These are phyloP conservation scores for Tenthredo amoena DNA, from an alignment of 2,888 invertebrate genomes.

Conservation along the genomic window DNA sequence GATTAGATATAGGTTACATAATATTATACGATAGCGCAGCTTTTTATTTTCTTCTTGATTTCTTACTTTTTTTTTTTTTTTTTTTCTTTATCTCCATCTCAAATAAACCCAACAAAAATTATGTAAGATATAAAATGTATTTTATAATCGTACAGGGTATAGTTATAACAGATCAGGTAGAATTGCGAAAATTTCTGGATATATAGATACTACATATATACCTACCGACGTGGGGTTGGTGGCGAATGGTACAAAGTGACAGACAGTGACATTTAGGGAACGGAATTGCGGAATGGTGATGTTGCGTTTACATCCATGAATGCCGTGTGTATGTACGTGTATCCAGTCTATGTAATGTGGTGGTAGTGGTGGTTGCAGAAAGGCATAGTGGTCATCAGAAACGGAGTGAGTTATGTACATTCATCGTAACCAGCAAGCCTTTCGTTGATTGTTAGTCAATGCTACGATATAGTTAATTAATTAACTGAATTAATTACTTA, in stretches of 20 bases:
- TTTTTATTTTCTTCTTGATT: neutral
- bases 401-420: neutral
- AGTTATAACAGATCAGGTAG: neutral
- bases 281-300: slow-evolving; percentile 49
- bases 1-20: neutral
- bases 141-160: no score
- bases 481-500: neutral
- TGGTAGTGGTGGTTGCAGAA: slow-evolving; percentile 56
- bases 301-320: neutral
- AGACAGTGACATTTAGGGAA: slow-evolving; percentile 3
- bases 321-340: slow-evolving; percentile 38
- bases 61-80: neutral
- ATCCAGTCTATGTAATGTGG: neutral
- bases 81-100: neutral
- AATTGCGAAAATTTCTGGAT: slow-evolving; percentile 5
- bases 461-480: slow-evolving; percentile 10
- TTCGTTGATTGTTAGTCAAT: neutral
- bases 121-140: neutral
- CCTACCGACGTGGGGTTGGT: neutral
- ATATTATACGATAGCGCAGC: neutral
- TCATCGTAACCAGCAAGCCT: slow-evolving; percentile 25
- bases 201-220: neutral
- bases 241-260: neutral
- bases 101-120: neutral
- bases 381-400: slow-evolving; percentile 47